A percentile compares a stretch with the other conserved stretches of the same genome.
Evolutionary conservation across 2,888 invertebrate species (phyloP).

Genomic region (Apotomis turbidana): DNA sequence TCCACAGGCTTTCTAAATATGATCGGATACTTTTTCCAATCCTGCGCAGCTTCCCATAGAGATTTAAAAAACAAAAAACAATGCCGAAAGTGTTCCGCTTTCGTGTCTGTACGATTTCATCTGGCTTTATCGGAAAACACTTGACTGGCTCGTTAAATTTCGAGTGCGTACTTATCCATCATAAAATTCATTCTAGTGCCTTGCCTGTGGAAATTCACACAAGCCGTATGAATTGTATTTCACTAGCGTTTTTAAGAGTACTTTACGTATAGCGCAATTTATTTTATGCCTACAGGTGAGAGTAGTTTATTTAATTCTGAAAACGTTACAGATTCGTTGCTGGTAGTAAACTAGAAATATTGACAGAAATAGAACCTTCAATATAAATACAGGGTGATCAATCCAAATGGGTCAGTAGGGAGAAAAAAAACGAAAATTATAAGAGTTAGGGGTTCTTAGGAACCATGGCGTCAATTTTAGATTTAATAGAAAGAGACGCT

Average conservation of each 20-base stretch:
- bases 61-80: not conserved
- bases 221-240: constrained; percentile 2
- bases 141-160: constrained; percentile 22
- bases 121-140: constrained; percentile 22
- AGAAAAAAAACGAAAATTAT: no score
- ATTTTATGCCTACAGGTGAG: not conserved
- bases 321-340: no score
- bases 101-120: not conserved
- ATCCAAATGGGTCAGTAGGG: no score
- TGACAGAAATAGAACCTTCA: no score
- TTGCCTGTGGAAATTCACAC: not conserved
- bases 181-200: constrained; percentile 15
- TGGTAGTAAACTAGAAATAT: no score
- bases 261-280: not conserved
- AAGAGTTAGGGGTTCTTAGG: no score
- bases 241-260: not conserved
- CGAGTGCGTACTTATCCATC: constrained; percentile 1
- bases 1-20: no score
- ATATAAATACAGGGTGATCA: no score
- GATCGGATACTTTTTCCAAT: no score
- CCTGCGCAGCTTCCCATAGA: not conserved
- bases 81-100: not conserved
- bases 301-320: no score
- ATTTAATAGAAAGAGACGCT: no score
- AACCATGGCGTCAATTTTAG: no score